Conservation (phyloP, 2,888 invertebrate species). For the Penaeus monodon region DNA sequence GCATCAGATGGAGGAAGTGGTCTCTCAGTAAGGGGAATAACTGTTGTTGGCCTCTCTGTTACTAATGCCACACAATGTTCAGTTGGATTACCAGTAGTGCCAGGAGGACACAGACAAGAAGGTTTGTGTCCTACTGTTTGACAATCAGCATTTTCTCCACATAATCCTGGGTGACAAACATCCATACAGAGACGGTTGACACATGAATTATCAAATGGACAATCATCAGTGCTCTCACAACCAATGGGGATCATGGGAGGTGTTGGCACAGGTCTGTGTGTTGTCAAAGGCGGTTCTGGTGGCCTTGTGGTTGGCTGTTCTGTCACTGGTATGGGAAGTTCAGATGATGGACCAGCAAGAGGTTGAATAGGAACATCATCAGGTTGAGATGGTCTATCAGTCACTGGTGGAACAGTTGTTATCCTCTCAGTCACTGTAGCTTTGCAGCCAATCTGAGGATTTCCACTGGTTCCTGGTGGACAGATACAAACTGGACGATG, state of each 20-base stretch:
- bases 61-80: too few relatives aligned
- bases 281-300: slow-evolving; percentile 28
- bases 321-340: slow-evolving; percentile 25
- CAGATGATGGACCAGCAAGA: slow-evolving; percentile 41
- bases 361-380: slow-evolving; percentile 30
- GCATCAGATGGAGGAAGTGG: not conserved
- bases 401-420: slow-evolving; percentile 27
- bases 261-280: slow-evolving; percentile 26
- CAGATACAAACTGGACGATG: slow-evolving; percentile 66
- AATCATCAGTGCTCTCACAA: slow-evolving; percentile 68
- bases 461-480: slow-evolving; percentile 65
- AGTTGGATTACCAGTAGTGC: slow-evolving; percentile 83
- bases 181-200: slow-evolving; percentile 66
- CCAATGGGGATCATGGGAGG: slow-evolving; percentile 49
- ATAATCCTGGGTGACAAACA: slow-evolving; percentile 81
- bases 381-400: slow-evolving; percentile 15
- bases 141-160: slow-evolving; percentile 87
- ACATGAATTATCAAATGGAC: slow-evolving; percentile 68
- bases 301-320: slow-evolving; percentile 28
- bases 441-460: slow-evolving; percentile 42
- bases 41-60: slow-evolving; percentile 4
- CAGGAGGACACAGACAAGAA: slow-evolving; percentile 82
- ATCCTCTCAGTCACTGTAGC: slow-evolving; percentile 31
- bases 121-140: slow-evolving; percentile 77
- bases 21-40: not conserved